A percentile compares a stretch with the other conserved stretches of the same genome.
Evolutionary conservation across 2,797 vertebrate genomes (phyloP).

Genomic region (Botia almorhae): DNA sequence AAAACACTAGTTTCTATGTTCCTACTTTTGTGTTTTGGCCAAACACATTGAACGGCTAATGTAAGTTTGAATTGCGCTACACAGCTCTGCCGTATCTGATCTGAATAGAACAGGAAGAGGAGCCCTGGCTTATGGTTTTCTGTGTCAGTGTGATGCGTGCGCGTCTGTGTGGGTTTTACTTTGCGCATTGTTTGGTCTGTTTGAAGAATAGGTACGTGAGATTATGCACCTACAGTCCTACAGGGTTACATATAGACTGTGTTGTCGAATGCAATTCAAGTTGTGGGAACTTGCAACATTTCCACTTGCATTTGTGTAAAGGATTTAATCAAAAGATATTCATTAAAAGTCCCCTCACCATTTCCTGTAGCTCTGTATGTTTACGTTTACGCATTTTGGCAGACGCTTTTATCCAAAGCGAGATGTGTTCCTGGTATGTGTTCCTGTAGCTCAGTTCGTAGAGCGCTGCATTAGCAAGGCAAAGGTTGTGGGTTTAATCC

Average conservation of each 20-base stretch:
- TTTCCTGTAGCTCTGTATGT: too few species aligned
- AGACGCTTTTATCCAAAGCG: too few species aligned
- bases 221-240: neutral
- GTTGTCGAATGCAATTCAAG: neutral
- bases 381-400: too few species aligned
- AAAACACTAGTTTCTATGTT: neutral
- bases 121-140: neutral
- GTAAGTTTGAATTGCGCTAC: neutral
- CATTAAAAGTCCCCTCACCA: neutral
- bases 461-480: too few species aligned
- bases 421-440: too few species aligned
- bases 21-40: neutral
- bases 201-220: neutral
- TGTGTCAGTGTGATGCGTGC: neutral
- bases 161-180: neutral
- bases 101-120: constrained; percentile 7
- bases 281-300: neutral
- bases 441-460: too few species aligned
- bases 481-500: too few species aligned
- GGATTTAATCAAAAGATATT: neutral
- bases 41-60: neutral
- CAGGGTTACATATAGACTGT: neutral
- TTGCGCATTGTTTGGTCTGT: too few species aligned
- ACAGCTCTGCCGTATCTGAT: neutral
- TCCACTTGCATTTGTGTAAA: neutral